Percentiles rank a stretch among this genome's conserved stretches.
phyloP scores from a whole-genome alignment of 1,140 invertebrate species.

The Drosophila simulans region DNA sequence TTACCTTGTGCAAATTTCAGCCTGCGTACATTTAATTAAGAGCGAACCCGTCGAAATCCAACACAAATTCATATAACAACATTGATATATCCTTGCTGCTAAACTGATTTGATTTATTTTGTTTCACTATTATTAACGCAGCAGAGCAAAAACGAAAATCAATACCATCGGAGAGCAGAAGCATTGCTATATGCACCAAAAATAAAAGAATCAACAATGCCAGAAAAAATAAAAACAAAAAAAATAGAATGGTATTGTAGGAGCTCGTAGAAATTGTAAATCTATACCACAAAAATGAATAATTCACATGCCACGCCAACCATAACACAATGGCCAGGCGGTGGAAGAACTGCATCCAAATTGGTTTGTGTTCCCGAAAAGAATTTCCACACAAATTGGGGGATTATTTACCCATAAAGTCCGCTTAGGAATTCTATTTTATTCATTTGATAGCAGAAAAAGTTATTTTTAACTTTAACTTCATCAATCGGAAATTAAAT shows the following conservation, averaged over 20 bases:
- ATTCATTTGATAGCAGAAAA: not conserved
- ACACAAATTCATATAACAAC: slow-evolving; percentile 43
- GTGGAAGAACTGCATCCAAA: slow-evolving; percentile 30
- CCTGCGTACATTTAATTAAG: slow-evolving; percentile 67
- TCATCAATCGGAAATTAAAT: no score
- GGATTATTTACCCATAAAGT: slow-evolving; percentile 17
- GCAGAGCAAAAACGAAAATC: slow-evolving; percentile 38
- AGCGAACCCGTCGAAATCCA: slow-evolving; percentile 37
- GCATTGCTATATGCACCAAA: slow-evolving; percentile 16
- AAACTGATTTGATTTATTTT: slow-evolving; percentile 75
- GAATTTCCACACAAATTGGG: slow-evolving; percentile 31
- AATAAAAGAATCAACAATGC: slow-evolving; percentile 38
- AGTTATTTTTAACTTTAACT: no score
- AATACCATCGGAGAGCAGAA: slow-evolving; percentile 30
- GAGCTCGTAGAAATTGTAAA: slow-evolving; percentile 70
- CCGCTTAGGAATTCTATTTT: not conserved
- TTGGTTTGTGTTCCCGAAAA: slow-evolving; percentile 44
- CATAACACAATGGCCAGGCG: slow-evolving; percentile 35
- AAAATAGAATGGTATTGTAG: slow-evolving; percentile 16
- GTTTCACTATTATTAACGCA: slow-evolving; percentile 43
- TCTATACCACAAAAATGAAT: slow-evolving; percentile 71
- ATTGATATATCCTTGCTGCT: slow-evolving; percentile 31
- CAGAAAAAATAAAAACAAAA: slow-evolving; percentile 22
- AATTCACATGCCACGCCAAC: slow-evolving; percentile 55
- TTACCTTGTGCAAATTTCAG: slow-evolving; percentile 60